Conservation (phyloP, 2,888 invertebrate species). For the Macroteleia sp. region DNA sequence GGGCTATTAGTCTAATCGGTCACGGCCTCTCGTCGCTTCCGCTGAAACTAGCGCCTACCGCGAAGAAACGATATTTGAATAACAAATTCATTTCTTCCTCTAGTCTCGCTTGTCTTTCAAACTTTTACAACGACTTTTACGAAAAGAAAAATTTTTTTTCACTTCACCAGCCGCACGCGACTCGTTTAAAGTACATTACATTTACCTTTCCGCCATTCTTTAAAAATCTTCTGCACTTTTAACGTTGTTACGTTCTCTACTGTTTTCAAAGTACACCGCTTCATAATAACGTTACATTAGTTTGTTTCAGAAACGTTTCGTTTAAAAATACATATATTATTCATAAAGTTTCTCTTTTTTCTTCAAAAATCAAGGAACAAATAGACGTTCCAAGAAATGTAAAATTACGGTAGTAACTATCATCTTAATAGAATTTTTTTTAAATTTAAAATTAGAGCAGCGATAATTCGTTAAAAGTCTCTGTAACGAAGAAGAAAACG, state of each 20-base stretch:
- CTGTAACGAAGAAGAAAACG: too few relatives aligned
- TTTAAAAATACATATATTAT: too few relatives aligned
- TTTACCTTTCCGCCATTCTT: conserved; percentile 30
- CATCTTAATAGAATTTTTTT: too few relatives aligned
- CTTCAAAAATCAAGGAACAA: too few relatives aligned
- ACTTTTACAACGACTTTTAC: conserved; percentile 42
- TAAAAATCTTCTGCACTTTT: conserved; percentile 37
- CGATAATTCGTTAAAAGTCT: too few relatives aligned
- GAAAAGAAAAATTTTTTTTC: conserved; percentile 11
- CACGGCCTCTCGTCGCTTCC: conserved; percentile 63
- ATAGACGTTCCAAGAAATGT: too few relatives aligned
- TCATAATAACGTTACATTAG: not conserved
- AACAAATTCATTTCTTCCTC: conserved; percentile 75
- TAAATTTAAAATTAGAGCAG: too few relatives aligned
- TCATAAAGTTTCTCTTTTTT: too few relatives aligned
- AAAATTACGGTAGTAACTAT: too few relatives aligned
- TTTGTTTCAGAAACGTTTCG: too few relatives aligned
- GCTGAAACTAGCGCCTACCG: conserved; percentile 41
- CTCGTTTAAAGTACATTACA: conserved; percentile 33
- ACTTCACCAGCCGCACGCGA: conserved; percentile 35
- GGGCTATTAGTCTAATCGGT: conserved; percentile 77
- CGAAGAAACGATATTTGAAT: conserved; percentile 73
- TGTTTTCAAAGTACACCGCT: conserved; percentile 13
- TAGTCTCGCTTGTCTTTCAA: conserved; percentile 55
- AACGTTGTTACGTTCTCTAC: not conserved